Conservation (phyloP, 2,797 vertebrate species). For the Sebastes aleutianus region DNA sequence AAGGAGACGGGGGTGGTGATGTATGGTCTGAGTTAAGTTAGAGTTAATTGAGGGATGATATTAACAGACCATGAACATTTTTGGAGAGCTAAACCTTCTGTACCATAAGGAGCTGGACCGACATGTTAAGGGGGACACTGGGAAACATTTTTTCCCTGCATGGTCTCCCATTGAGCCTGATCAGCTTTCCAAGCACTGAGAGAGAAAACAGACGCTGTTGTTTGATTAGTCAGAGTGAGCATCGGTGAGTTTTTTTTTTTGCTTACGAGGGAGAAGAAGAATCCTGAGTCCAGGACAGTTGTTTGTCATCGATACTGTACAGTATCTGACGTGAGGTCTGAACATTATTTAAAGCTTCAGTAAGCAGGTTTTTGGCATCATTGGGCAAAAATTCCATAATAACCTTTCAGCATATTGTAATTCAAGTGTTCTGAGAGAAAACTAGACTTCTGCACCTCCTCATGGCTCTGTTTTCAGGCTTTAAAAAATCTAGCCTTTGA, state of each 20-base stretch:
- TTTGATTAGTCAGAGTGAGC: slow-evolving; percentile 61
- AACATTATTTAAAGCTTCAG: not conserved
- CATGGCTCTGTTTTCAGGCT: too few relatives aligned
- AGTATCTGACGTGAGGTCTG: not conserved
- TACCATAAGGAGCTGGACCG: slow-evolving; percentile 30
- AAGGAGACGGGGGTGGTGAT: slow-evolving; percentile 3
- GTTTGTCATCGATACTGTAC: not conserved
- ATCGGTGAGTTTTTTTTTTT: slow-evolving; percentile 18
- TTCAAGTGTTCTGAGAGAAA: too few relatives aligned
- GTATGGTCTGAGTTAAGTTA: slow-evolving; percentile 52
- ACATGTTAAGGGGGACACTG: slow-evolving; percentile 34
- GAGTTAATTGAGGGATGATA: slow-evolving; percentile 60
- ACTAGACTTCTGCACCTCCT: too few relatives aligned
- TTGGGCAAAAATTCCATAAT: too few relatives aligned
- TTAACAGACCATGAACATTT: slow-evolving; percentile 67
- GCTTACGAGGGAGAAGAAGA: not conserved
- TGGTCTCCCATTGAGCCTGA: slow-evolving; percentile 43
- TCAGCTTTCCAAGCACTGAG: slow-evolving; percentile 60
- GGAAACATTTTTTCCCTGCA: slow-evolving; percentile 48
- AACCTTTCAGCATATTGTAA: too few relatives aligned
- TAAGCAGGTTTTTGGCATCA: too few relatives aligned
- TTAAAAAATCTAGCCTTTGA: too few relatives aligned
- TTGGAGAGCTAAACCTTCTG: slow-evolving; percentile 50
- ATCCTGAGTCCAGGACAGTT: slow-evolving; percentile 2
- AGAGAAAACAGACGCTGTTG: slow-evolving; percentile 60